These are phyloP conservation scores for Drosophila hamatofila DNA, from an alignment of 2,888 invertebrate genomes.

Conservation along the genomic window DNA sequence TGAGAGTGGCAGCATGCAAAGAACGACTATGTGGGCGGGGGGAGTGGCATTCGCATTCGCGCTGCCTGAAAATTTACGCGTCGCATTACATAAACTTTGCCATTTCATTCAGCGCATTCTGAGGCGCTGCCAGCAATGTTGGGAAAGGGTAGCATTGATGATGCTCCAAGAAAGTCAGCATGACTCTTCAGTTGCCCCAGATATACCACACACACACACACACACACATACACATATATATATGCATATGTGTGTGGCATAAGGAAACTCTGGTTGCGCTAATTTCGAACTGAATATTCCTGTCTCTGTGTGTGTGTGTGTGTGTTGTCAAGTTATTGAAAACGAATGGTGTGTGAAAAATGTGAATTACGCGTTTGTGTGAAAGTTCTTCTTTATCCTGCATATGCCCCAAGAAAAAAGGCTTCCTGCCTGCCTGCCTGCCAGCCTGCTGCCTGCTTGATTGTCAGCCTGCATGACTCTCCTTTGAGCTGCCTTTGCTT, in stretches of 20 bases:
- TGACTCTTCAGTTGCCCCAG: slow-evolving; percentile 58
- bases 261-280: slow-evolving; percentile 60
- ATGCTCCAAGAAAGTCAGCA: slow-evolving; percentile 67
- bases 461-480: slow-evolving; percentile 41
- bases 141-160: slow-evolving; percentile 45
- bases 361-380: slow-evolving; percentile 59
- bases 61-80: slow-evolving; percentile 75
- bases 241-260: slow-evolving; percentile 11
- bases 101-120: slow-evolving; percentile 56
- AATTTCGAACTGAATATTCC: slow-evolving; percentile 53
- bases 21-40: neutral
- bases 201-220: slow-evolving; percentile 2
- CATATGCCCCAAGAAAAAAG: slow-evolving; percentile 5
- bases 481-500: slow-evolving; percentile 29
- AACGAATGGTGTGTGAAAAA: slow-evolving; percentile 80
- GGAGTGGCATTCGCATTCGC: slow-evolving; percentile 55
- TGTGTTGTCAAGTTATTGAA: slow-evolving; percentile 67
- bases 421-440: slow-evolving; percentile 11
- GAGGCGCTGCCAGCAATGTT: neutral
- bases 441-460: neutral
- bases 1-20: neutral
- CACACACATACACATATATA: neutral
- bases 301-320: slow-evolving; percentile 5
- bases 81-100: slow-evolving; percentile 71
- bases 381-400: slow-evolving; percentile 31